These are phyloP conservation scores for Scolanthus callimorphus DNA, from an alignment of 92 coral and sea anemone species.

Conservation along the genomic window DNA sequence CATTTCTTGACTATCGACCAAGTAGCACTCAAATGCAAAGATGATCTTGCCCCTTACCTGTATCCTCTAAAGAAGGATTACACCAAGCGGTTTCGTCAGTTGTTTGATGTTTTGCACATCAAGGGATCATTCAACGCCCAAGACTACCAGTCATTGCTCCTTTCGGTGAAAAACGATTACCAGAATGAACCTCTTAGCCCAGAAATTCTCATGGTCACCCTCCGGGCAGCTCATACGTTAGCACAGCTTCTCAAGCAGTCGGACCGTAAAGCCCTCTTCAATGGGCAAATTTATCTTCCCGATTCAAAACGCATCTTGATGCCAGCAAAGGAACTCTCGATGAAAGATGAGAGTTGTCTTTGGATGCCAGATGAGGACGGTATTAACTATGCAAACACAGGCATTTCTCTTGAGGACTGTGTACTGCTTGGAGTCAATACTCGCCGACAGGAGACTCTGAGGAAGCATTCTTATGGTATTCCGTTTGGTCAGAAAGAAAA, in stretches of 20 bases:
- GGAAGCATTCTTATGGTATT: constrained; percentile 26
- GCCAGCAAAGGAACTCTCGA: constrained; percentile 33
- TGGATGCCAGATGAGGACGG: too few species aligned
- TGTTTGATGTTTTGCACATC: constrained; percentile 34
- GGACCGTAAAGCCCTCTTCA: too few species aligned
- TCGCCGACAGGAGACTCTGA: constrained; percentile 57
- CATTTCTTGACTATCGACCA: constrained; percentile 27
- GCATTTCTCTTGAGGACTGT: constrained; percentile 20
- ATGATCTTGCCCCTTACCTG: constrained; percentile 51
- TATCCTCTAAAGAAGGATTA: constrained; percentile 24
- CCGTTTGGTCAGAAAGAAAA: constrained; percentile 75
- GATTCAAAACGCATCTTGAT: constrained; percentile 44
- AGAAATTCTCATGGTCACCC: neutral
- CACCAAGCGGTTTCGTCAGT: constrained; percentile 1
- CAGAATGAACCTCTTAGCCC: constrained; percentile 3
- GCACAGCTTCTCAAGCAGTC: neutral
- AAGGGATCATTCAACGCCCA: constrained; percentile 29
- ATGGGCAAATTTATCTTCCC: constrained; percentile 36
- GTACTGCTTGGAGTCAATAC: constrained; percentile 50
- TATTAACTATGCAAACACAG: constrained; percentile 24
- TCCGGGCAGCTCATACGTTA: neutral
- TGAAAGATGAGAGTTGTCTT: constrained; percentile 76
- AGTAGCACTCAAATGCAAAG: constrained; percentile 34
- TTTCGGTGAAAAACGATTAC: constrained; percentile 3
- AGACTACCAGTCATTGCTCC: constrained; percentile 46